phyloP scores from a whole-genome alignment of 2,113 vertebrate species.

The Mustelus asterias region DNA sequence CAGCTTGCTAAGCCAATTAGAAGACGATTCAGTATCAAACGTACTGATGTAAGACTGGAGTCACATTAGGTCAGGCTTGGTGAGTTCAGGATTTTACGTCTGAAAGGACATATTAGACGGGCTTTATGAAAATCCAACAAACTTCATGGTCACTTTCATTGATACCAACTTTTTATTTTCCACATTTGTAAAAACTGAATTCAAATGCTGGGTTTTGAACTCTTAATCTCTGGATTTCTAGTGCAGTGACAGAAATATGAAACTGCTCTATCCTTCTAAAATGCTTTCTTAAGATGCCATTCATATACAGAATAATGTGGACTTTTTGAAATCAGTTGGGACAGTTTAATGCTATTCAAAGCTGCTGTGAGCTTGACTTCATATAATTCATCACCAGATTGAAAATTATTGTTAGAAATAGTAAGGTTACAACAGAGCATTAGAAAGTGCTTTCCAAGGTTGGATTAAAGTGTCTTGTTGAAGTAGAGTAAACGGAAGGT shows the following conservation, averaged over 20 bases:
- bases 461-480: not conserved
- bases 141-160: not conserved
- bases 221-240: not conserved
- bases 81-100: not conserved
- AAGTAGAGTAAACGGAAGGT: not conserved
- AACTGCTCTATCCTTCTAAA: not conserved
- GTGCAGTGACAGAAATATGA: not conserved
- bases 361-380: not conserved
- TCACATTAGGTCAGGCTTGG: not conserved
- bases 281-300: not conserved
- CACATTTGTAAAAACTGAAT: not conserved
- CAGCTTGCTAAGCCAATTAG: not conserved
- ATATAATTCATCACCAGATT: not conserved
- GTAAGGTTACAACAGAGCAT: not conserved
- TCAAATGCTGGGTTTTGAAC: not conserved
- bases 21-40: not conserved
- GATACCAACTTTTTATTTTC: not conserved
- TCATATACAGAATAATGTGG: not conserved
- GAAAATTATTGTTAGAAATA: not conserved
- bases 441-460: not conserved
- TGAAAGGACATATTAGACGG: not conserved
- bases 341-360: not conserved
- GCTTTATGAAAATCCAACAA: not conserved
- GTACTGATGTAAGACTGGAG: not conserved
- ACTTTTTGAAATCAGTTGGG: not conserved